Evolutionary conservation across 2,113 vertebrate species (phyloP), one percentile per base, ranked within the genome.

Genomic region (Clarias batrachus): DNA sequence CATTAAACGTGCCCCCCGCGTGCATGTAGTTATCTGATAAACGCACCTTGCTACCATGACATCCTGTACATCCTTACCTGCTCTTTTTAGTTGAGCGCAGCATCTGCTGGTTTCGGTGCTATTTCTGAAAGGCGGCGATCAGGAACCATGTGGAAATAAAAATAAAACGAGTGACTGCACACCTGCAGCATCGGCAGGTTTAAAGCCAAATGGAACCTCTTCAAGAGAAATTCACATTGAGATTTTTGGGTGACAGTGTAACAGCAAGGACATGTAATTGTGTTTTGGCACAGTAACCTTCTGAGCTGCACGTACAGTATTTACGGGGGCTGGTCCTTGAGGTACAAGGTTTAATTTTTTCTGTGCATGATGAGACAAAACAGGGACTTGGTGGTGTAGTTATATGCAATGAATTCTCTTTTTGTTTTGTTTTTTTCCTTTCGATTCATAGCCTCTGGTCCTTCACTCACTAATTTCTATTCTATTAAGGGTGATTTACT

Each of bases 71-170:
- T 76, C 48, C 23, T n/a, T 14, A 54, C 74, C 74, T 76, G 41
- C 48, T 54, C 48, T 3, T 16, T 77, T 77, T 17, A 54, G 25
- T 8, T 11, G 1, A 48, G 71, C 23, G 11, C 2, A 11, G 25
- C 74, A 78, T 56, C 52, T 78, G 74, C 23, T 56, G 25, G 52
- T 78, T 78, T 78, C 74, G 4, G 48, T 78, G 56, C 74, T 78
- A 57, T 78, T 56, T 78, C 7, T 78, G 74, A 57, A 9, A 57
- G 3, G 52, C 23, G 6, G 9, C 23, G 37, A 13, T 74, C 71
- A 48, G 71, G 71, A 73, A 25, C 21, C 6, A 25, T 74, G 25
- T 27, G 48, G 48, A 57, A 56, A 56, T 78, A 78, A 78, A 56
- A 56, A 56, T 76, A 76, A 77, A 54, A 16, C 6, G 14, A 56